Evolutionary conservation across 2,888 invertebrate species (phyloP), one percentile per base, ranked within the genome.

Genomic region (Eristalinus aeneus): DNA sequence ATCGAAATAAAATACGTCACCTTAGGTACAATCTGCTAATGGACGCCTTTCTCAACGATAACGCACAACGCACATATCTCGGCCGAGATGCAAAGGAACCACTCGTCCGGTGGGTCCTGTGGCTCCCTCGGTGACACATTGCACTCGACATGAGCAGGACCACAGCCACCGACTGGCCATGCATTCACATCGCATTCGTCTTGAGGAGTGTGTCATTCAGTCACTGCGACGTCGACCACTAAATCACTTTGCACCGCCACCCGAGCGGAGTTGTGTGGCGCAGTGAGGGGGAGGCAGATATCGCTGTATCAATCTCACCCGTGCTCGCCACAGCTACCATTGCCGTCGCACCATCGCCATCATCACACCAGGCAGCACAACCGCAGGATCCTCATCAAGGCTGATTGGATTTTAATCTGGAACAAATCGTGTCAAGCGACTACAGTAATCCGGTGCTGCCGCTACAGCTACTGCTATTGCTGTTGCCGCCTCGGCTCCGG

Each of bases 341-440:
- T 54, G 23, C 61, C 39, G 16, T 22, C 65, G 20, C 16, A 53
- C n/a, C 72, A 53, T 56, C 69, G 32, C 8, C 34, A 63, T 46
- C 46, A 46, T 16, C 46, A 16, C 46, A 46, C 46, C 46, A 46
- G 46, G 16, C 46, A 46, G 6, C 46, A 46, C 46, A 46, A 73
- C 81, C 72, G 69, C 69, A 79, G 73, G 61, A 81, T 86, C 77
- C 81, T 61, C 73, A 73, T 74, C 77, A 81, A 77, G 81, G 81
- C 85, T 81, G 85, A 86, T 86, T 81, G 85, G 81, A 86, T 86
- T 86, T 86, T 86, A 86, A 86, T 86, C 85, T 86, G 72, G 54
- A 86, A 76, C 80, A 81, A 86, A 73, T 81, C 85, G 85, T 86
- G 81, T 86, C 73, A 77, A 73, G 77, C 81, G 77, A 77, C 76